A percentile compares a stretch with the other conserved stretches of the same genome.
Conservation (phyloP, 2,888 invertebrate genomes). For the Ariolimax columbianus region DNA sequence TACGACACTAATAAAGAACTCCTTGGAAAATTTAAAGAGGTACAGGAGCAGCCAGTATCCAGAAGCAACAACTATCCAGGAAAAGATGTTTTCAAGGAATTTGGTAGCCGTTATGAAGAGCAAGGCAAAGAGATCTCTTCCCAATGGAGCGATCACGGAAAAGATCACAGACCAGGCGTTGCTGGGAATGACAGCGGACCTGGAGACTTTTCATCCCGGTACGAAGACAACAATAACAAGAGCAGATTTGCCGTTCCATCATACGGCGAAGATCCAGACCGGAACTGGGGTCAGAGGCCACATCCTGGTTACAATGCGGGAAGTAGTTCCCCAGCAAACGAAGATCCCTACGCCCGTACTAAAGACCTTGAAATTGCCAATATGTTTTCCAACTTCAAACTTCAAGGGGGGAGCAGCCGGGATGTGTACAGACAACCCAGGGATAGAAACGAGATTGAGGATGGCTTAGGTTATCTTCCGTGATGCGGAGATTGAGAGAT, state of each 20-base stretch:
- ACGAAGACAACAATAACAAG: conserved; percentile 37
- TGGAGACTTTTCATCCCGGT: conserved; percentile 29
- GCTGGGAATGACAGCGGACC: neutral
- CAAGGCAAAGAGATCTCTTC: conserved; percentile 19
- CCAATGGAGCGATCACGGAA: conserved; percentile 24
- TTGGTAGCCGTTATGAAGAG: conserved; percentile 12
- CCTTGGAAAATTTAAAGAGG: conserved; percentile 47
- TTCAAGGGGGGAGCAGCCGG: conserved; percentile 34
- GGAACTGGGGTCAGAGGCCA: conserved; percentile 47
- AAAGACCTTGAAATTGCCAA: conserved; percentile 67
- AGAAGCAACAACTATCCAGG: conserved; percentile 23
- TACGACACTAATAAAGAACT: conserved; percentile 56
- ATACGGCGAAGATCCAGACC: conserved; percentile 21
- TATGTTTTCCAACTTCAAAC: conserved; percentile 63
- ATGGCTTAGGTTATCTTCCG: conserved; percentile 70
- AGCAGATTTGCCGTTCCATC: conserved; percentile 42
- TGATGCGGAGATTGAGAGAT: conserved; percentile 47
- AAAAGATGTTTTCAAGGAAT: conserved; percentile 30
- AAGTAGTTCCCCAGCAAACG: neutral
- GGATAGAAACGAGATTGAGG: conserved; percentile 66
- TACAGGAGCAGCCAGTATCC: neutral
- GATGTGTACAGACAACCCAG: conserved; percentile 44
- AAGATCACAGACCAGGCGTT: neutral
- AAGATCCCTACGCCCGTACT: conserved; percentile 8
- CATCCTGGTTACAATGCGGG: conserved; percentile 11